Evolutionary conservation across 2,113 vertebrate species (phyloP).

Genomic region (Azemiops feae): DNA sequence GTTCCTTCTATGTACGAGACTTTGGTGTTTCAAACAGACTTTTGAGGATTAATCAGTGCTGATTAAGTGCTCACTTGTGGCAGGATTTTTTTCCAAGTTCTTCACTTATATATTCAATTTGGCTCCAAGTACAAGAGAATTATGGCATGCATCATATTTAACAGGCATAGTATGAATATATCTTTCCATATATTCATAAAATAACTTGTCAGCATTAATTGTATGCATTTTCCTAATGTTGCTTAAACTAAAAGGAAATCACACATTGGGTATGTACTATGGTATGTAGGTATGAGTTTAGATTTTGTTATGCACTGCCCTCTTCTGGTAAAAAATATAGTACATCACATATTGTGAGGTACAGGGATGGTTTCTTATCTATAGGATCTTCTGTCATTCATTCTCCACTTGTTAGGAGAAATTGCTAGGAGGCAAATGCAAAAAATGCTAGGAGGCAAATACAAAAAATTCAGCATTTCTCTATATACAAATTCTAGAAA

Average conservation of each 20-base stretch:
- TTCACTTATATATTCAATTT: background rate
- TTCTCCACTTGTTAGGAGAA: background rate
- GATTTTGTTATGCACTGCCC: background rate
- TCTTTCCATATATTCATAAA: background rate
- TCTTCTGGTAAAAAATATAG: background rate
- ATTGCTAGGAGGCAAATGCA: background rate
- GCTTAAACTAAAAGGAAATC: background rate
- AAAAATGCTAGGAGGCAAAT: background rate
- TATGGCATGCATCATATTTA: background rate
- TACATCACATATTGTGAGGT: background rate
- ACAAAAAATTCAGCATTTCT: background rate
- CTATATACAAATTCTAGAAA: background rate
- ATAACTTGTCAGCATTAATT: background rate
- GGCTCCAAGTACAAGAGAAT: background rate
- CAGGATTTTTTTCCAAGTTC: background rate
- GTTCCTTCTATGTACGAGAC: background rate
- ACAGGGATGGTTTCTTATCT: background rate
- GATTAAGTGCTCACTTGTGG: background rate
- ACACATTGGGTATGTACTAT: background rate
- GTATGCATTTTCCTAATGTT: background rate
- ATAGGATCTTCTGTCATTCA: background rate
- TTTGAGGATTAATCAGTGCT: background rate
- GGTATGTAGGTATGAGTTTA: background rate
- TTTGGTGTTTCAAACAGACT: background rate
- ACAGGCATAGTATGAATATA: background rate